Base-by-base conservation (phyloP, 2,113 vertebrate genomes). In the Serilophus lunatus region DNA sequence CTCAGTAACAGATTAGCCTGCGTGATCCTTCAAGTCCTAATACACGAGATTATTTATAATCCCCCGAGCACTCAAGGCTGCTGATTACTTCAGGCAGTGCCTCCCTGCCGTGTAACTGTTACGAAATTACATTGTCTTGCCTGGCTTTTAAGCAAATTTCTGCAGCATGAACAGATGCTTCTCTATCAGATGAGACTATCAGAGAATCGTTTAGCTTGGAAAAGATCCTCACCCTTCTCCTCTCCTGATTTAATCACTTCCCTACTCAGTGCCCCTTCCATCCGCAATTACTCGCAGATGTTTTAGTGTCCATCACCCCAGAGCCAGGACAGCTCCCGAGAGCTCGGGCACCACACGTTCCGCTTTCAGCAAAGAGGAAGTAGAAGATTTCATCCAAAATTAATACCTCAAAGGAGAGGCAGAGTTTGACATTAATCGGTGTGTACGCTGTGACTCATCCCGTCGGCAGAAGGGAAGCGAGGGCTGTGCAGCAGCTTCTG, bases 1-100 rank as follows among this genome's bases (percentile, higher is more conserved):
- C 94, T 95, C 88, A 51, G 74, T 93, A 83, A 45, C 94, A 92
- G 90, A 92, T 93, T 83, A 97, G 76, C 51, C 59, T 15, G 3
- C 20, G 82, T 77, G 88, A 95, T 96, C 92, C 94, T 77, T 81
- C 60, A 38, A 72, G 59, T 70, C 91, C 56, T 88, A 94, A 92
- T 88, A 65, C 63, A 33, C 0, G 29, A 77, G 92, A 92, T 96
- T 96, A 94, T 70, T 83, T 70, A 9, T 78, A 97, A 94, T 92
- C 82, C 80, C 72, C 35, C 0, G 13, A 86, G 92, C 68, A 66
- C 50, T 64, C 74, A 33, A 63, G n/a, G 44, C 70, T 66, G 68
- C 54, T 6, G 50, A 74, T 77, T 69, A 50, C 79, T 93, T 74
- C 45, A 90, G 79, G 68, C 94, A 83, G 54, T 3, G 10, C 69